A percentile compares a stretch with the other conserved stretches of the same genome.
These are phyloP conservation scores for Heterocephalus glaber DNA, from an alignment of 2,113 vertebrate species.

Conservation along the genomic window DNA sequence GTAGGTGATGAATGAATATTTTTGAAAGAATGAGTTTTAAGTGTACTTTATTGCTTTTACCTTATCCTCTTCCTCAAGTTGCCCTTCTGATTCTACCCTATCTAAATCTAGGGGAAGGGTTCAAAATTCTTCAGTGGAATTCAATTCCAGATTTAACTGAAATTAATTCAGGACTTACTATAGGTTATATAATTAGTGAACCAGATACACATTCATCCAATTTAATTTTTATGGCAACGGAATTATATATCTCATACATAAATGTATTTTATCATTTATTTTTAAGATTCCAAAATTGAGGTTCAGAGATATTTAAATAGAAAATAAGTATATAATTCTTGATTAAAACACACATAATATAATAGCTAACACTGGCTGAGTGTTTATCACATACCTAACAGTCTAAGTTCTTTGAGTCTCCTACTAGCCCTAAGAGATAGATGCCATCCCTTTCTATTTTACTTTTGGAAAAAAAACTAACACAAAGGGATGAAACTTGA, in stretches of 20 bases:
- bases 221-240: not conserved
- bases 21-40: not conserved
- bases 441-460: constrained; percentile 1
- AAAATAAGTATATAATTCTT: constrained; percentile 3
- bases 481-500: not conserved
- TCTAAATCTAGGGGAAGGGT: not conserved
- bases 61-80: not conserved
- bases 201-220: not conserved
- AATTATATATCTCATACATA: not conserved
- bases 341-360: not conserved
- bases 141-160: constrained; percentile 36
- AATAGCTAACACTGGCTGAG: not conserved
- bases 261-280: not conserved
- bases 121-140: not conserved
- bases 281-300: not conserved
- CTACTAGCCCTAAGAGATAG: not conserved
- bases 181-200: not conserved
- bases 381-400: not conserved
- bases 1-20: not conserved
- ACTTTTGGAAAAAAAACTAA: not conserved
- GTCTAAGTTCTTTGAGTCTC: not conserved
- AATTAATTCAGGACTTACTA: not conserved
- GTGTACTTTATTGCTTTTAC: not conserved
- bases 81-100: not conserved
- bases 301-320: not conserved